Evolutionary conservation across 2,113 vertebrate genomes (phyloP), one percentile per base, ranked within the genome.

Genomic region (Salminus brasiliensis): DNA sequence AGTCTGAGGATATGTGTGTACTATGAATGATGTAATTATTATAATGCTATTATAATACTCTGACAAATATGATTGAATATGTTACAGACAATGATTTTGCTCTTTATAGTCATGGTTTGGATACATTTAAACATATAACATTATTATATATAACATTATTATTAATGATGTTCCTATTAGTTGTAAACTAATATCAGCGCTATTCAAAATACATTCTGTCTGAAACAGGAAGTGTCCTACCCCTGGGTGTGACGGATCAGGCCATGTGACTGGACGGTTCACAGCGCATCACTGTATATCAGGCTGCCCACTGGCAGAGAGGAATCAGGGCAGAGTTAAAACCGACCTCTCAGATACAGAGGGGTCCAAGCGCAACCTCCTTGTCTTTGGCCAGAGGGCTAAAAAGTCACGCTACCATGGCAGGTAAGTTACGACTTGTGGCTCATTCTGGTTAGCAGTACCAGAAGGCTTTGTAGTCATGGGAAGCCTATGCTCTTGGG

Each of bases 251-350:
- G 97, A 99, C 0, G 98, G 97, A 39, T 98, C 97, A 10, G 98
- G 98, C 47, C 98, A 99, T 0, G 96, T 99, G 86, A 99, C 97
- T 0, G 98, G 98, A 41, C 95, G 96, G 75, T 99, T 99, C 90
- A 99, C 97, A 0, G 97, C 97, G 15, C 98, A 99, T 89, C 97
- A 99, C 88, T 98, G 98, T 91, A 95, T 98, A 86, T 99, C 98
- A 1, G 98, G 98, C 87, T 99, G 98, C 88, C 97, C 98, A 0
- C 83, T 99, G 89, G 98, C 97, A 3, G 98, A 99, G 91, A 95
- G 95, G 82, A 99, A 98, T 92, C 98, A 99, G 89, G 95, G 95
- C 85, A 91, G 95, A 83, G 91, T 98, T 62, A 98, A 97, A 83
- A 91, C 94, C 0, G 97, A 98, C 39, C 88, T 98, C 70, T 97